These are phyloP conservation scores for Ceratosolen fusciceps DNA, from an alignment of 1,140 invertebrate species.

Conservation along the genomic window DNA sequence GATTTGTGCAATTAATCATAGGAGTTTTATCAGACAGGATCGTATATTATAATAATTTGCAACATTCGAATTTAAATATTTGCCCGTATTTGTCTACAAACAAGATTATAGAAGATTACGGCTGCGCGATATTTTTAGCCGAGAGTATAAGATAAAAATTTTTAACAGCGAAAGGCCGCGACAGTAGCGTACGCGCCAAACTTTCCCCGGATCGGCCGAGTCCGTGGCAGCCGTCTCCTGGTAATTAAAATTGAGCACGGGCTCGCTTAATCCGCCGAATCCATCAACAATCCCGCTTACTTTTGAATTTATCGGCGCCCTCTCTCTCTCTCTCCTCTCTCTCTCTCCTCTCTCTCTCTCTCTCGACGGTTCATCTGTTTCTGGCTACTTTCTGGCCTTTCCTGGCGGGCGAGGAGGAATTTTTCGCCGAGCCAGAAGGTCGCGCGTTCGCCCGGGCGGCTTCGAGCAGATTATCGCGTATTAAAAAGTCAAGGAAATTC, in stretches of 20 bases:
- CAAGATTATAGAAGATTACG: conserved; percentile 9
- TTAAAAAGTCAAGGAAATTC: too few relatives aligned
- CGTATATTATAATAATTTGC: background rate
- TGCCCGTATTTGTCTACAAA: background rate
- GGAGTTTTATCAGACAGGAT: background rate
- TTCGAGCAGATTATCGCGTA: too few relatives aligned
- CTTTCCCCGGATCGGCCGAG: background rate
- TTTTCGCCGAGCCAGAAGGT: too few relatives aligned
- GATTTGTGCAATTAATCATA: conserved; percentile 2
- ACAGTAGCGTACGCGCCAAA: background rate
- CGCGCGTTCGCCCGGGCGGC: too few relatives aligned
- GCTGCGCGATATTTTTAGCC: conserved; percentile 2
- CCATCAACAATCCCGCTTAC: background rate
- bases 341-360: too few relatives aligned
- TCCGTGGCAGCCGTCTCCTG: background rate
- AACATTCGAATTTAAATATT: conserved; percentile 5
- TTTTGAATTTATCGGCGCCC: too few relatives aligned
- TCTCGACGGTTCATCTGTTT: too few relatives aligned
- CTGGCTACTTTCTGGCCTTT: too few relatives aligned
- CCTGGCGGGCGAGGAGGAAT: too few relatives aligned
- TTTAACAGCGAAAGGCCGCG: background rate
- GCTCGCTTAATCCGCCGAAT: background rate
- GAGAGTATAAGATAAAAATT: background rate
- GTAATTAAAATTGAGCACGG: background rate
- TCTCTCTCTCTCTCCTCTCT: too few relatives aligned